Base-by-base conservation (phyloP, 2,113 vertebrate species). In the Salminus brasiliensis region DNA sequence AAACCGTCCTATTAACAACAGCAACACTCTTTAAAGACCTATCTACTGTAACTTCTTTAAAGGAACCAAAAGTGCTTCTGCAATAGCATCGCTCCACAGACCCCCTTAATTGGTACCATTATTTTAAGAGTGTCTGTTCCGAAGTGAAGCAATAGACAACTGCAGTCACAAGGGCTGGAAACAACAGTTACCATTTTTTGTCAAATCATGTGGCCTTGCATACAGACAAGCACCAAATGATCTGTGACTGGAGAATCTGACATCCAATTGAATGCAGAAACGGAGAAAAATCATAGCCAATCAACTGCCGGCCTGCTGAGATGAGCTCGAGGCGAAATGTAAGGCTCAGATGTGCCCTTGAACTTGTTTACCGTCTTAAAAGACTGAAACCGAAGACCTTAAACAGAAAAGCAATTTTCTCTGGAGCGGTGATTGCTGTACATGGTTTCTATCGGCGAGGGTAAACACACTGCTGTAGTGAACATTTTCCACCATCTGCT, bases 401-500 rank as follows among this genome's bases (percentile, higher is more conserved):
- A 36, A 72, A 45, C 55, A 43, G 65, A 41, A n/a, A 36, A 72
- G 57, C 67, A 32, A 18, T 49, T 18, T 21, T 62, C 68, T 52
- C 29, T 62, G 11, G 41, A 69, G 77, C 80, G 47, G 23, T 41
- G 79, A 82, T 81, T 74, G 76, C 21, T 70, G 43, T 30, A 36
- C 69, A 41, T 74, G 57, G 79, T 76, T 84, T 73, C 60, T 68
- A 45, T 74, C 53, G 73, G 36, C 55, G 27, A 36, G 25, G 12
- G 76, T 69, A 77, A 84, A 87, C 53, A 79, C 57, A 5, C 69
- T 30, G 47, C 69, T 72, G 62, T 6, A 71, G 52, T 1, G 23
- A 72, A 32, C 32, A 74, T 21, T 36, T 5, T 49, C n/a, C 25
- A 76, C 78, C 81, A 87, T 88, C 82, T 86, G 85, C 25, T 79